Conservation (phyloP, 2,113 vertebrate genomes). For the Typhlomys cinereus region DNA sequence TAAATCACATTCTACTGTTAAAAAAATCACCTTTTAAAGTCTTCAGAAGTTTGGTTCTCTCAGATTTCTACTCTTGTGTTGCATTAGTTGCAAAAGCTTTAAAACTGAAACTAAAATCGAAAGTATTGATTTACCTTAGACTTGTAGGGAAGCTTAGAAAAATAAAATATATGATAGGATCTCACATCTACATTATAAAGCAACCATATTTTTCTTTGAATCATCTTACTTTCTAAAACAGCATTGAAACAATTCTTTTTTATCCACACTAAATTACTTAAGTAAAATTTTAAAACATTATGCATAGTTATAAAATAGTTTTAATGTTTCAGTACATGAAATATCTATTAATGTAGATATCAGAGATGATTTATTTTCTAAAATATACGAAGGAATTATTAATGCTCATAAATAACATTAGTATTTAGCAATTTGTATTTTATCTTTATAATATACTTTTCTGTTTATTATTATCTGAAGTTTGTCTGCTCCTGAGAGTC, state of each 20-base stretch:
- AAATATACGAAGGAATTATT: conserved; percentile 24
- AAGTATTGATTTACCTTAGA: conserved; percentile 61
- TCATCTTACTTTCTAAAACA: not conserved
- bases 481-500: not conserved
- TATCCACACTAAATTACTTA: not conserved
- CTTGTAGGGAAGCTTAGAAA: conserved; percentile 51
- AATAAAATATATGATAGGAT: conserved; percentile 47
- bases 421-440: not conserved
- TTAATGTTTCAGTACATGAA: not conserved
- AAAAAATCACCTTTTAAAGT: not conserved
- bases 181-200: conserved; percentile 12
- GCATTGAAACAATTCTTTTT: not conserved
- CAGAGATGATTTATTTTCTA: not conserved
- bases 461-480: too few relatives aligned
- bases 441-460: not conserved
- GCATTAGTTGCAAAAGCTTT: conserved; percentile 27
- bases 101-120: conserved; percentile 53
- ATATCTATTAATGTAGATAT: conserved; percentile 34
- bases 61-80: not conserved
- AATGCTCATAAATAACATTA: not conserved
- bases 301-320: not conserved
- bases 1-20: not conserved
- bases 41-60: conserved; percentile 31
- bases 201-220: conserved; percentile 39
- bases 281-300: not conserved